phyloP scores from a whole-genome alignment of 2,888 invertebrate species.

The Trachelus stipa region DNA sequence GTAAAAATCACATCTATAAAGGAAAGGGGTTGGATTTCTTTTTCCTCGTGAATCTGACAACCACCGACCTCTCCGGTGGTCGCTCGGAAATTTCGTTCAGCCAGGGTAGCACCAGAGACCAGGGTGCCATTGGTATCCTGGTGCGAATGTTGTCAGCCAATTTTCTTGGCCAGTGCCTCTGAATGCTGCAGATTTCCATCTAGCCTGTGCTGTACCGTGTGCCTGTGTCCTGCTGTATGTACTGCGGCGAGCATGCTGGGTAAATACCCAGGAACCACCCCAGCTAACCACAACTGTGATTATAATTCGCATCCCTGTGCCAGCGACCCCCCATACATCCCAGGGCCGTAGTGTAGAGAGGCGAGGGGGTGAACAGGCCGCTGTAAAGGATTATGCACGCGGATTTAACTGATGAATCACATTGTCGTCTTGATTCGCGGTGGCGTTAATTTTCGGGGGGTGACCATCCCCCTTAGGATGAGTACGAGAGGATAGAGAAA shows the following conservation, averaged over 20 bases:
- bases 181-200: constrained; percentile 67
- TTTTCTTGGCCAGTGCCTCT: constrained; percentile 67
- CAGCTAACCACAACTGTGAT: constrained; percentile 66
- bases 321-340: constrained; percentile 33
- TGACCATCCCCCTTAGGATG: constrained; percentile 1
- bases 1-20: background rate
- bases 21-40: background rate
- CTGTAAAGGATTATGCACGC: constrained; percentile 67
- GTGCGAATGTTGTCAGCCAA: constrained; percentile 66
- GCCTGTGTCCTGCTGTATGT: constrained; percentile 48
- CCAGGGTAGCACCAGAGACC: background rate
- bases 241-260: constrained; percentile 45
- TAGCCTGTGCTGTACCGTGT: constrained; percentile 40
- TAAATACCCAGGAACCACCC: constrained; percentile 44
- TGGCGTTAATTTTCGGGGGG: constrained; percentile 64
- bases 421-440: constrained; percentile 67
- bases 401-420: constrained; percentile 68
- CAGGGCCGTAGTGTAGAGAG: constrained; percentile 26
- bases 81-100: constrained; percentile 3
- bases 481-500: background rate
- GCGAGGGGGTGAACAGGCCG: constrained; percentile 47
- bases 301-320: constrained; percentile 62
- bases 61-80: background rate
- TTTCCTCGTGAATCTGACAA: background rate
- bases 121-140: constrained; percentile 8